Evolutionary conservation across 2,797 vertebrate species (phyloP), one percentile per base, ranked within the genome.

Genomic region (Mionectes olivaceus): DNA sequence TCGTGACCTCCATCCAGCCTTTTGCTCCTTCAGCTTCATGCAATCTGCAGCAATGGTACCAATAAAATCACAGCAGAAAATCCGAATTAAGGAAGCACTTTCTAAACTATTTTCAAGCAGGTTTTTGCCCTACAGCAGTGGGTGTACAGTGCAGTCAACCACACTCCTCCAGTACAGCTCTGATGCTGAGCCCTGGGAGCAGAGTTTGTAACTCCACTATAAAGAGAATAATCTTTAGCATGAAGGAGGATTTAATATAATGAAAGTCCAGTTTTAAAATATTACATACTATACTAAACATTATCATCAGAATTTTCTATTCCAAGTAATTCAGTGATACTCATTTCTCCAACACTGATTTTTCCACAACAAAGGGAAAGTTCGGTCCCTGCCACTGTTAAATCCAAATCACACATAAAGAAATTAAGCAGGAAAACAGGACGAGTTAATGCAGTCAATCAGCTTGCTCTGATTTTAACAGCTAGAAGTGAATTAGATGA

Each of bases 151-250:
- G 18, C 27, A 53, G 47, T 17, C 4, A 0, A 47, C 61, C 22
- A 41, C 9, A 5, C 13, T 73, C 13, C 47, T 35, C 64, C 3
- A 3, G 37, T 6, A 50, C 25, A 65, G 64, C 33, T 53, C 19
- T 53, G 35, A 78, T 57, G 39, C 43, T 2, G 1, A 69, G 10
- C 32, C 2, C 1, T 1, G 11, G n/a, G 13, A 65, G 56, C 0
- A 1, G 2, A 10, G 19, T 37, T 74, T 59, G 10, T 52, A 79
- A 61, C 19, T 18, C 41, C 19, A 28, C 24, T 49, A n/a, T 12
- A 56, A 71, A 90, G 33, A 81, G 53, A 73, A 41, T 32, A 5
- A 57, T 15, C 37, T 60, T 46, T 33, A 21, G 9, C 35, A 46
- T n/a, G 23, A 87, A 83, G 22, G 14, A 11, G 4, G 2, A 59